These are phyloP conservation scores for Mormyrus proboscirostris DNA, from an alignment of 2,797 vertebrate genomes.

Conservation along the genomic window DNA sequence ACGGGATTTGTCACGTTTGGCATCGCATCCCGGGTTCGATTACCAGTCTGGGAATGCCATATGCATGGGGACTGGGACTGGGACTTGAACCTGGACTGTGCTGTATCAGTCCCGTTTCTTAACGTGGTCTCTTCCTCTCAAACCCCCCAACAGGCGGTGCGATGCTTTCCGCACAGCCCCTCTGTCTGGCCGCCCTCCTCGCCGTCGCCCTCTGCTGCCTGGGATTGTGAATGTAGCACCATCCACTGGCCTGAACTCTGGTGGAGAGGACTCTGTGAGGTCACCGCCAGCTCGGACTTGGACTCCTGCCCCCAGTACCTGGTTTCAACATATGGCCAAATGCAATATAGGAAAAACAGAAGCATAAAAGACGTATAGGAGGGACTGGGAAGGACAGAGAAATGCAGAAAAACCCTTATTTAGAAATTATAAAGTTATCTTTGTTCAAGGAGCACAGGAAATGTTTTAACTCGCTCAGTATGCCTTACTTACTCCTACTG, in stretches of 20 bases:
- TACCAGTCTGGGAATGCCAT: not conserved
- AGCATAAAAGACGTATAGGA: constrained; percentile 49
- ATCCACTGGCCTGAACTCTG: constrained; percentile 57
- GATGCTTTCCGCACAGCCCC: constrained; percentile 36
- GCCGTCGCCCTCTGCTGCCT: constrained; percentile 67
- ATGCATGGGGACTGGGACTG: not conserved
- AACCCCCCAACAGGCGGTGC: constrained; percentile 60
- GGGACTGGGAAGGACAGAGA: constrained; percentile 67
- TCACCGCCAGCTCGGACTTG: constrained; percentile 63
- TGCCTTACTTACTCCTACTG: constrained; percentile 92
- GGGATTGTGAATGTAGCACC: constrained; percentile 85
- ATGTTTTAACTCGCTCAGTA: constrained; percentile 91
- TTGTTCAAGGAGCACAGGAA: constrained; percentile 72
- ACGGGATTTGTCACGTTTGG: not conserved
- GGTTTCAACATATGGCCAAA: constrained; percentile 65
- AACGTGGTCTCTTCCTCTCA: constrained; percentile 30
- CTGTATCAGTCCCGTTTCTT: too few species aligned
- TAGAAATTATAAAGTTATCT: constrained; percentile 66
- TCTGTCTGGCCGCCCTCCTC: constrained; percentile 64
- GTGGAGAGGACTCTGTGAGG: constrained; percentile 64
- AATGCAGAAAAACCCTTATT: constrained; percentile 74
- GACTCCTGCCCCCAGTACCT: constrained; percentile 49
- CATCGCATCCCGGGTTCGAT: not conserved
- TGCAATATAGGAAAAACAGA: constrained; percentile 45
- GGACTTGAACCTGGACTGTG: not conserved